Evolutionary conservation across 2,797 vertebrate genomes (phyloP).

Genomic region (Pelobates cultripes): DNA sequence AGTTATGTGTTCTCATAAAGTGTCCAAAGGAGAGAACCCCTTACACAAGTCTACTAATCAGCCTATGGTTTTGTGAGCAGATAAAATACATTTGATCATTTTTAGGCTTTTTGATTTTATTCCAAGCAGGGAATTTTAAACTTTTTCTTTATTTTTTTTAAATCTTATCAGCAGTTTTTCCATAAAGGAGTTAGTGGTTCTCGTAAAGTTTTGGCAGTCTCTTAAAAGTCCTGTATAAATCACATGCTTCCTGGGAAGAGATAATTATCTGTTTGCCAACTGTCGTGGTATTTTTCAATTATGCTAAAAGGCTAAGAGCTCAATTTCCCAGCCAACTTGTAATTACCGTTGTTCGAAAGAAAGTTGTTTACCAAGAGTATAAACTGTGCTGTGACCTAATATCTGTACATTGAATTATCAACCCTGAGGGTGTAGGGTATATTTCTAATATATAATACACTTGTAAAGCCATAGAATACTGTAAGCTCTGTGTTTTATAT

Average conservation of each 20-base stretch:
- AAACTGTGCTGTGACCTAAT: neutral
- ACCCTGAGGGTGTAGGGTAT: neutral
- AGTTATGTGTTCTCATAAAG: no score
- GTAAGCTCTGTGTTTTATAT: no score
- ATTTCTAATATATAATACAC: no score
- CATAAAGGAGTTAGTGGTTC: neutral
- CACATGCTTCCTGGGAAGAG: constrained; percentile 4
- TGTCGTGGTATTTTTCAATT: constrained; percentile 2
- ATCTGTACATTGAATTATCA: neutral
- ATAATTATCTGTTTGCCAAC: constrained; percentile 23
- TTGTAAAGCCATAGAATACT: no score
- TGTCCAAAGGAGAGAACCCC: no score
- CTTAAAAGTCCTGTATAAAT: constrained; percentile 5
- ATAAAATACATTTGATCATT: no score
- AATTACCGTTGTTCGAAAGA: neutral
- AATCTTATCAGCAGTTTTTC: neutral
- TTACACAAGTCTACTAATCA: no score
- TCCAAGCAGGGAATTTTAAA: no score
- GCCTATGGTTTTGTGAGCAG: no score
- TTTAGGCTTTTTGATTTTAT: no score
- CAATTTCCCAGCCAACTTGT: neutral
- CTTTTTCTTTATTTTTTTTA: neutral
- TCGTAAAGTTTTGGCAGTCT: constrained; percentile 4
- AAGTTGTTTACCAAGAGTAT: neutral
- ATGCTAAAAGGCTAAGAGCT: constrained; percentile 2